Conservation (phyloP, 2,113 vertebrate genomes). For the Triplophysa siluroides region DNA sequence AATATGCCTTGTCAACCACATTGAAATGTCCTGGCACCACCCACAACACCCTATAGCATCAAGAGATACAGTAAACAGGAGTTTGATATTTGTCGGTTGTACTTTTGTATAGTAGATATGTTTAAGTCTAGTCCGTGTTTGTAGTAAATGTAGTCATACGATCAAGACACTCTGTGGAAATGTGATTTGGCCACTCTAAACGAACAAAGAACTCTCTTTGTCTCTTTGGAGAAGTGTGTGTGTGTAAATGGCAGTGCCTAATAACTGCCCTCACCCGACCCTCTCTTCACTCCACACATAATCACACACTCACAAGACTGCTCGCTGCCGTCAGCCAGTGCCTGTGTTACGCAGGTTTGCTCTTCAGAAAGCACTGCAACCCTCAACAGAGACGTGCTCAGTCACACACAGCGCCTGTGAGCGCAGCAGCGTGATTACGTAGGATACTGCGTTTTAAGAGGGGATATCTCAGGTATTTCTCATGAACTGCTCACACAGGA, state of each 20-base stretch:
- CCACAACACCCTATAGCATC: too few species aligned
- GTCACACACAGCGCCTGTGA: neutral
- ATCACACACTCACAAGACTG: constrained; percentile 43
- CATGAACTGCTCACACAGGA: neutral
- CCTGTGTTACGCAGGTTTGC: constrained; percentile 31
- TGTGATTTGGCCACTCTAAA: constrained; percentile 22
- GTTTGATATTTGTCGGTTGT: neutral
- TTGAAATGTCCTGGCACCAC: too few species aligned
- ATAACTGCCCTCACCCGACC: constrained; percentile 16
- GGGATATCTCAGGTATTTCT: neutral
- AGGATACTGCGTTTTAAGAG: neutral
- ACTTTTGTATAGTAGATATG: neutral
- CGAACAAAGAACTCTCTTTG: constrained; percentile 15
- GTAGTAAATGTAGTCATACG: constrained; percentile 22
- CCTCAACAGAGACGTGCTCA: neutral
- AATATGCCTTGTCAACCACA: too few species aligned
- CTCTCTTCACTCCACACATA: constrained; percentile 6
- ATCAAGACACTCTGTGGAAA: constrained; percentile 8
- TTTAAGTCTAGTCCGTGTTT: neutral
- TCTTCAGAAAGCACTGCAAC: constrained; percentile 22
- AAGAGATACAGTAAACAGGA: neutral
- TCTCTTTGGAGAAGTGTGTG: neutral
- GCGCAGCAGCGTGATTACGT: neutral
- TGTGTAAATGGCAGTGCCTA: constrained; percentile 14
- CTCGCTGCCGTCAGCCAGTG: constrained; percentile 40